Base-by-base conservation (phyloP, 1,140 invertebrate species). In the Oreohelix idahoensis region DNA sequence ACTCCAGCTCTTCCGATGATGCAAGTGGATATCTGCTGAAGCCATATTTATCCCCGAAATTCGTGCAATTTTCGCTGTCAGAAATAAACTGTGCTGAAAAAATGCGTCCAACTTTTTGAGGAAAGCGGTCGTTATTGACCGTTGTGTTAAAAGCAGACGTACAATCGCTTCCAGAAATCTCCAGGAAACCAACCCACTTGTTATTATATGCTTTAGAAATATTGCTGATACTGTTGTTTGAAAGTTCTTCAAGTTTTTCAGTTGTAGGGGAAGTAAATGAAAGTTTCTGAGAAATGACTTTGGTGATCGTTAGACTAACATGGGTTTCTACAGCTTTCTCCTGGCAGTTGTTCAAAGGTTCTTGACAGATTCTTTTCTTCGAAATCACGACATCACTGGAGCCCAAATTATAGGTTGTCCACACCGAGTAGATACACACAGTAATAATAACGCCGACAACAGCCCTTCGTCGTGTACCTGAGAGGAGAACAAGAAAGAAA, bases 1-100 rank as follows among this genome's bases (percentile, higher is more conserved):
- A 90, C 10, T 85, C 58, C 15, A 53, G 23, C 78, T 90, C 89
- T 75, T 89, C 87, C 51, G 85, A 38, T 51, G 66, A 51, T 20
- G 79, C 53, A 0, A 11, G 36, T 8, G 38, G n/a, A 69, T 81
- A 71, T n/a, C 63, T 38, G 29, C 69, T 17, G 69, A 83, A 85
- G 20, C 78, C 81, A 51, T 66, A 81, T 2, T 49, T 38, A 5
- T 78, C 13, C 35, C 32, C 36, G 29, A 85, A 88, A 15, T 29
- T 29, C 20, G 51, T 26, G 75, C 82, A 84, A 35, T 79, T 53
- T 10, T n/a, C 8, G 32, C 53, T 38, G 17, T 36, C 51, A 4
- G 23, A 11, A 1, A 66, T 0, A 35, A 45, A 66, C 32, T 63
- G 29, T 38, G n/a, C 35, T 4, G 77, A 53, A n/a, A 11, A 39